Percentiles rank a stretch among this genome's conserved stretches.
Conservation (phyloP, 1,140 invertebrate species). For the Ylistrum balloti region DNA sequence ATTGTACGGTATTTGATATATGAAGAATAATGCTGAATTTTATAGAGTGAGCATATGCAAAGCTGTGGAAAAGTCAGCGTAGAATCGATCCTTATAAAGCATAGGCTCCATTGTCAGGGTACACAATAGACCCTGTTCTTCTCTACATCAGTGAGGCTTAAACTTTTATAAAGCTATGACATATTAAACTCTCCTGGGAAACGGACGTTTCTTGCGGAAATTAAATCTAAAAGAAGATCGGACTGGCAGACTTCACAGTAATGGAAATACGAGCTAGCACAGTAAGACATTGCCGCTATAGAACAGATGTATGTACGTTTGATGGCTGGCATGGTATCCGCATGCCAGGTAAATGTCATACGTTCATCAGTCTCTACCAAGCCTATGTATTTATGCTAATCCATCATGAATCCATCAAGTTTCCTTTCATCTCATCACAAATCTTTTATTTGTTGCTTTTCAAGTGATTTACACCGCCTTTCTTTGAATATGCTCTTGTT, state of each 20-base stretch:
- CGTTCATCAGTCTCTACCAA: neutral
- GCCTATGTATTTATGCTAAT: neutral
- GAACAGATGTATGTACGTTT: neutral
- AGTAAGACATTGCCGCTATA: neutral
- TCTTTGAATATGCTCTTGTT: neutral
- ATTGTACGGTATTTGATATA: neutral
- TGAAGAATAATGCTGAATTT: neutral
- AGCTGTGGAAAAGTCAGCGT: neutral
- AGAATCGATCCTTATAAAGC: neutral
- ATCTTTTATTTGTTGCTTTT: neutral
- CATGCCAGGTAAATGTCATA: neutral
- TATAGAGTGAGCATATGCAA: neutral
- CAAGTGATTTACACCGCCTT: neutral
- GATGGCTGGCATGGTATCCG: neutral
- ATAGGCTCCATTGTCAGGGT: neutral
- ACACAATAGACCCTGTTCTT: slow-evolving; percentile 4
- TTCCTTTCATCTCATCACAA: neutral
- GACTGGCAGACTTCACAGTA: neutral
- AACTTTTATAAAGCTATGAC: neutral
- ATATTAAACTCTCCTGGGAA: slow-evolving; percentile 38
- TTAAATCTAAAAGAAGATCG: slow-evolving; percentile 29
- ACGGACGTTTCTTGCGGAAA: slow-evolving; percentile 13
- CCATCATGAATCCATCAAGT: neutral
- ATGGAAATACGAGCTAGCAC: neutral
- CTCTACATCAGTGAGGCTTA: neutral